Base-by-base conservation (phyloP, 2,888 invertebrate genomes). In the Drosophila cognata region DNA sequence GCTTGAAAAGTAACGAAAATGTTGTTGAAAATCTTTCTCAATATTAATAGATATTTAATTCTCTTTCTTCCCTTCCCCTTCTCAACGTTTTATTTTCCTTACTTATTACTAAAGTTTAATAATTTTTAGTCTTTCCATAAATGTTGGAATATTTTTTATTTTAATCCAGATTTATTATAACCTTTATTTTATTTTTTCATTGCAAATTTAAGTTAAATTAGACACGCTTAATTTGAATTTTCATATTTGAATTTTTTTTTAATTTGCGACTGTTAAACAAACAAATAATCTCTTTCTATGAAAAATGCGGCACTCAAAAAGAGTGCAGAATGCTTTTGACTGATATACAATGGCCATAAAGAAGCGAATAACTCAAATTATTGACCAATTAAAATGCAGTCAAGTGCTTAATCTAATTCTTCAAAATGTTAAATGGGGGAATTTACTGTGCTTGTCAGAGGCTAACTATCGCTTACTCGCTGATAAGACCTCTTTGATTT, bases 331-430 rank as follows among this genome's bases (percentile, higher is more conserved):
- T 38, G 33, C 41, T 50, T 8, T 55, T 36, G 43, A 58, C 59
- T 61, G 18, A 60, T 60, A 29, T 35, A 25, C 4, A 13, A 53
- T 41, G 36, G 31, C 11, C 28, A n/a, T 48, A 28, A 50, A 36
- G 25, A 70, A 74, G 43, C 55, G 41, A n/a, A 66, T 13, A 11
- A 59, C 48, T 35, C 59, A 29, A 35, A 59, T 58, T 67, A 52
- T 33, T 43, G 28, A 11, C 10, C 50, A 29, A 65, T 57, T 55
- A 57, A 52, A 71, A 3, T 66, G 60, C 77, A 63, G 16, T 56
- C 46, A 60, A 56, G 41, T 25, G 46, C 33, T 18, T 33, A 50
- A 21, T 43, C 56, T 36, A 50, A 25, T 21, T 28, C 1, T 38
- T 58, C 55, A 58, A 33, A 33, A 48, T 60, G 41, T 28, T 36